Percentiles rank a stretch among this genome's conserved stretches.
Evolutionary conservation across 2,797 vertebrate species (phyloP).

Genomic region (Sebastiscus tertius): DNA sequence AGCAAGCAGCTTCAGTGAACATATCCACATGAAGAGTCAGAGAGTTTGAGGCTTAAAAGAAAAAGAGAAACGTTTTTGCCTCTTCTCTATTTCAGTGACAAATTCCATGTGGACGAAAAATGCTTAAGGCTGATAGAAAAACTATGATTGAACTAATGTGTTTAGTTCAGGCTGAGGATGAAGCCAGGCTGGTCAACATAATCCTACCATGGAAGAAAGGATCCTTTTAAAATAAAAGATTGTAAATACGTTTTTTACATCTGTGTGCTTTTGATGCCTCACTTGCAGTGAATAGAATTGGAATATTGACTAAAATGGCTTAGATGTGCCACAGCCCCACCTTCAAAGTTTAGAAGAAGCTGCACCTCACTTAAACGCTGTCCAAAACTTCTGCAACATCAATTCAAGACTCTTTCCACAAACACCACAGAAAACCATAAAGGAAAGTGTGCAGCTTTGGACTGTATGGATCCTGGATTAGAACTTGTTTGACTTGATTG

Average conservation of each 20-base stretch:
- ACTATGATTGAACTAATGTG: background rate
- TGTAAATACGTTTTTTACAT: background rate
- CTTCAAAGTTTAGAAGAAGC: background rate
- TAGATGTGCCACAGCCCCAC: no score
- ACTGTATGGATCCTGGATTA: background rate
- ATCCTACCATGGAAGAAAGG: background rate
- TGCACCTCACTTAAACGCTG: background rate
- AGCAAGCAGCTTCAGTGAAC: background rate
- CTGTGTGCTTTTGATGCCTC: background rate
- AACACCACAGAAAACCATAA: background rate
- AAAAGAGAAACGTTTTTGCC: background rate
- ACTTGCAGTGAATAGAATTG: background rate
- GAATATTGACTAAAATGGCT: background rate
- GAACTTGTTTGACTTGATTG: background rate
- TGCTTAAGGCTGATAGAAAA: background rate
- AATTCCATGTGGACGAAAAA: background rate
- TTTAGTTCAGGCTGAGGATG: background rate
- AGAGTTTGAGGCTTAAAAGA: background rate
- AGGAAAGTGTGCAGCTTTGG: no score
- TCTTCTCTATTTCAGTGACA: background rate
- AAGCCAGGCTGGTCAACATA: background rate
- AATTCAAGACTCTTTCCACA: background rate
- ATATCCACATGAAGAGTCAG: background rate
- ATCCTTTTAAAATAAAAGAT: background rate
- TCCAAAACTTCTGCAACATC: background rate